phyloP scores from a whole-genome alignment of 2,113 vertebrate species.

The Lophius piscatorius region DNA sequence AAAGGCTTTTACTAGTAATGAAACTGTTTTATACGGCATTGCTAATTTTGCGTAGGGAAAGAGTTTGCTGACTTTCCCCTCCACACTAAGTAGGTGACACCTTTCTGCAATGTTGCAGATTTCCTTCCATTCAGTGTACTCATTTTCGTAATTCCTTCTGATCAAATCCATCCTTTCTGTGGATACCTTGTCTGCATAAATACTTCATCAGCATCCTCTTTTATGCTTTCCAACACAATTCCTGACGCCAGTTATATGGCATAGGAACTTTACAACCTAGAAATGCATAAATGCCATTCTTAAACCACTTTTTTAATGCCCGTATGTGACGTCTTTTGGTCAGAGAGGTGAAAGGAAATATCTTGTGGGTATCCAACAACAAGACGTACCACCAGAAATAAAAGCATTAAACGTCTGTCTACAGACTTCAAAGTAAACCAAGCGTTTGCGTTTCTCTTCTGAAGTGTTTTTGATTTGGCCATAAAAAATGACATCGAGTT shows the following conservation, averaged over 20 bases:
- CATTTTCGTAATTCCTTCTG: too few relatives aligned
- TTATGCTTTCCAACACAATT: neutral
- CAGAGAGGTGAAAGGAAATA: constrained; percentile 72
- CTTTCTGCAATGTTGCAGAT: too few relatives aligned
- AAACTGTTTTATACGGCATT: too few relatives aligned
- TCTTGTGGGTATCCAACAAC: constrained; percentile 78
- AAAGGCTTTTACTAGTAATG: too few relatives aligned
- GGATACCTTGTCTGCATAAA: too few relatives aligned
- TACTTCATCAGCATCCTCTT: neutral
- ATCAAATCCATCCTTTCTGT: too few relatives aligned
- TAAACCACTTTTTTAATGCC: constrained; percentile 75
- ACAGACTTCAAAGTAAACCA: constrained; percentile 24
- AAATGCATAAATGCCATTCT: neutral
- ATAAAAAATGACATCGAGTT: constrained; percentile 31
- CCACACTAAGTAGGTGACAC: too few relatives aligned
- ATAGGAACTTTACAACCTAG: constrained; percentile 1
- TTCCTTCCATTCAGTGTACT: too few relatives aligned
- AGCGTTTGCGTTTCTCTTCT: constrained; percentile 25
- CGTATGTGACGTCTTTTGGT: constrained; percentile 82
- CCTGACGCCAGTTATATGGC: neutral
- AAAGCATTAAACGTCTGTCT: constrained; percentile 46
- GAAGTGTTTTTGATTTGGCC: constrained; percentile 33
- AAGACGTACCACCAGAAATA: constrained; percentile 48
- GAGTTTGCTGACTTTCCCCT: too few relatives aligned
- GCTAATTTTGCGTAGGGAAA: too few relatives aligned